These are phyloP conservation scores for Hesperia comma DNA, from an alignment of 2,888 invertebrate species.

Conservation along the genomic window DNA sequence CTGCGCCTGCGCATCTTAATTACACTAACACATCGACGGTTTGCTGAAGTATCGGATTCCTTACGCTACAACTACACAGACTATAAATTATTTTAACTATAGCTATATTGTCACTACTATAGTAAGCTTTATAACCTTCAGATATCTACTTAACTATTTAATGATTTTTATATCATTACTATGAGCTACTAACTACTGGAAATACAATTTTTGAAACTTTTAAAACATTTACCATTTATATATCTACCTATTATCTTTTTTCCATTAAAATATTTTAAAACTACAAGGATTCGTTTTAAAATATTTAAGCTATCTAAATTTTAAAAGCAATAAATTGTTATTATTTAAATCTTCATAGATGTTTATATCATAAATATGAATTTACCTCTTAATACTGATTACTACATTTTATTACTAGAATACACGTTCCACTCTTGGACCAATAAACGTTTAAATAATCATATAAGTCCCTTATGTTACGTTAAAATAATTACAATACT, in stretches of 20 bases:
- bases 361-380: conserved; percentile 3
- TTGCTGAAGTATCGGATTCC: conserved; percentile 62
- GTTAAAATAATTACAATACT: too few relatives aligned
- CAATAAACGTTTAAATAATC: too few relatives aligned
- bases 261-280: conserved; percentile 8
- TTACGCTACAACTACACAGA: conserved; percentile 13
- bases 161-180: too few relatives aligned
- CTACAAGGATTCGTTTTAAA: neutral
- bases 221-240: conserved; percentile 8
- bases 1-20: conserved; percentile 46
- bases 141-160: neutral
- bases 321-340: neutral
- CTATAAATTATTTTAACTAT: too few relatives aligned
- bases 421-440: conserved; percentile 15
- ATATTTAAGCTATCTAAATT: neutral
- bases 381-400: conserved; percentile 18
- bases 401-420: conserved; percentile 34
- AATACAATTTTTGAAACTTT: neutral
- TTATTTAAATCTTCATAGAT: neutral
- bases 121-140: neutral
- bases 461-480: too few relatives aligned
- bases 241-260: too few relatives aligned
- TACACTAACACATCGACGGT: conserved; percentile 77
- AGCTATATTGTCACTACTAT: neutral
- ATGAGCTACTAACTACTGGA: neutral